These are phyloP conservation scores for Tupiocoris notatus DNA, from an alignment of 2,888 invertebrate genomes.

Conservation along the genomic window DNA sequence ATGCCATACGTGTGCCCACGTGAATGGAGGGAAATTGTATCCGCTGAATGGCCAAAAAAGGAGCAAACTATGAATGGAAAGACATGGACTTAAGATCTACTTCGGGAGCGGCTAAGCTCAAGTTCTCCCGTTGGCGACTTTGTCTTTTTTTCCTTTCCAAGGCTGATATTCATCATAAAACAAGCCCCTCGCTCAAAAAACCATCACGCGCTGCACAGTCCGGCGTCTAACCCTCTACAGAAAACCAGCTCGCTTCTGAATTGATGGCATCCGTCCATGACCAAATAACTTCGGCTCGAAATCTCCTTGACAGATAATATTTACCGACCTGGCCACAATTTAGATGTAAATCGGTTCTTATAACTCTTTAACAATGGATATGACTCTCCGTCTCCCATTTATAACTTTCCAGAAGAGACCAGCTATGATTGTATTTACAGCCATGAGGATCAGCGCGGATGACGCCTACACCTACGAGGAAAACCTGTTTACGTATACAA, in stretches of 20 bases:
- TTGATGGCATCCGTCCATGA: conserved; percentile 42
- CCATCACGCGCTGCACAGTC: not conserved
- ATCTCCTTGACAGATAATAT: conserved; percentile 41
- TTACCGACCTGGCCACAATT: conserved; percentile 41
- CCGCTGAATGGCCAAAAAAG: not conserved
- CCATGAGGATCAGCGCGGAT: conserved; percentile 24
- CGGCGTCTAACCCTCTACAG: not conserved
- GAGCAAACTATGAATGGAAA: conserved; percentile 10
- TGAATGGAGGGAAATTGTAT: conserved; percentile 15
- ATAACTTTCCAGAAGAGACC: conserved; percentile 2
- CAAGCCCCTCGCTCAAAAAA: not conserved
- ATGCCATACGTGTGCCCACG: conserved; percentile 29
- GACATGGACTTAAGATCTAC: not conserved
- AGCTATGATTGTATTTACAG: conserved; percentile 36
- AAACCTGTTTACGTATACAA: conserved; percentile 1
- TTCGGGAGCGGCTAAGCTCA: not conserved
- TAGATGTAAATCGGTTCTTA: conserved; percentile 43
- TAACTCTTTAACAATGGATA: conserved; percentile 41
- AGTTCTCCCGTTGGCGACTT: conserved; percentile 14
- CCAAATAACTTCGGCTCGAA: conserved; percentile 36
- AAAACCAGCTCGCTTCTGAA: conserved; percentile 13
- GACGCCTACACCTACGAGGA: conserved; percentile 26
- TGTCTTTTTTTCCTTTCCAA: conserved; percentile 18
- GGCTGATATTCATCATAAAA: conserved; percentile 28
- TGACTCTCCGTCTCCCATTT: conserved; percentile 24